A percentile compares a stretch with the other conserved stretches of the same genome.
Conservation (phyloP, 2,888 invertebrate genomes). For the Lutraria lutraria region DNA sequence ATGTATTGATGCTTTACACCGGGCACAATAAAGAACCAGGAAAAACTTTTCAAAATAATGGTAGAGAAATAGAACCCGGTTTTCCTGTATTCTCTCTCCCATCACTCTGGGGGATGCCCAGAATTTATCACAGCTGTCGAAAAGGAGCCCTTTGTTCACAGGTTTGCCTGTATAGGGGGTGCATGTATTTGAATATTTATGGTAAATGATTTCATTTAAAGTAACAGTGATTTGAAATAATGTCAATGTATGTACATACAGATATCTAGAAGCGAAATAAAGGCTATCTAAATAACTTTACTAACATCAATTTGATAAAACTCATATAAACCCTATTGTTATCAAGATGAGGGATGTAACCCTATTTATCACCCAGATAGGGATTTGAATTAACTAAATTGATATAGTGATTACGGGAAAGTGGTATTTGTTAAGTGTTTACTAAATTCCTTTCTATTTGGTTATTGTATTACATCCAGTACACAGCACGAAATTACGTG, state of each 20-base stretch:
- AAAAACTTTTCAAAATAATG: no score
- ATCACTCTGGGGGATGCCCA: no score
- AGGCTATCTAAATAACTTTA: not conserved
- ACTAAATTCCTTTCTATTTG: not conserved
- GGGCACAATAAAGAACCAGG: no score
- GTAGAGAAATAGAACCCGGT: no score
- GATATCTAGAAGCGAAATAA: not conserved
- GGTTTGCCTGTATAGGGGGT: not conserved
- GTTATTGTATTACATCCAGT: not conserved
- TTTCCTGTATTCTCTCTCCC: no score
- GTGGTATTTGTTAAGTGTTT: not conserved
- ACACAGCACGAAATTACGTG: not conserved
- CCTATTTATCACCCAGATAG: not conserved
- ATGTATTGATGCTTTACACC: no score
- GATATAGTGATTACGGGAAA: not conserved
- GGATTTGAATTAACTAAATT: slow-evolving; percentile 10
- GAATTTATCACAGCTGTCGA: no score
- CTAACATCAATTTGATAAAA: not conserved
- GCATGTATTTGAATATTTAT: not conserved
- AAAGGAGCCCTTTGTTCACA: no score
- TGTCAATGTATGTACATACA: slow-evolving; percentile 3
- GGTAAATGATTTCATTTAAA: not conserved
- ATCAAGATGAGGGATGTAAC: not conserved
- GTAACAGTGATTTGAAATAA: slow-evolving; percentile 8
- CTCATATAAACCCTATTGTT: not conserved